phyloP scores from a whole-genome alignment of 2,113 vertebrate genomes.

The Plectropomus leopardus region DNA sequence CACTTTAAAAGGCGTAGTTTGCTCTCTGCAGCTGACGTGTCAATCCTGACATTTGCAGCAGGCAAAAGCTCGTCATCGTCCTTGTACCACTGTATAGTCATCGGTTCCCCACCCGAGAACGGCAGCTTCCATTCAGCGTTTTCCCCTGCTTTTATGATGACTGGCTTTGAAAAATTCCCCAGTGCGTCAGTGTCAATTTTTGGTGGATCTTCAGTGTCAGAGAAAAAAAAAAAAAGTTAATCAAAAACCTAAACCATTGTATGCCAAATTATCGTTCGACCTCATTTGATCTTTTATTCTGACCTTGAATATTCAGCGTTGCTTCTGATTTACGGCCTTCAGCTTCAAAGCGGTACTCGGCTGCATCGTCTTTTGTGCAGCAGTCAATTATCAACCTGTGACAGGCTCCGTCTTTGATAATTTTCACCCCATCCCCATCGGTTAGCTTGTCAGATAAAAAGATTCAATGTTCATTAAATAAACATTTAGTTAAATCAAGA shows the following conservation, averaged over 20 bases:
- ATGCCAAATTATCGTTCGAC: not conserved
- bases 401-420: conserved; percentile 86
- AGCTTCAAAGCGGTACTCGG: conserved; percentile 89
- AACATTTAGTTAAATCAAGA: not conserved
- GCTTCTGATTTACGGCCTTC: conserved; percentile 87
- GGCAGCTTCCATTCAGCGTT: conserved; percentile 86
- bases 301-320: conserved; percentile 81
- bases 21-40: conserved; percentile 80
- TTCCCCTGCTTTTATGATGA: conserved; percentile 87
- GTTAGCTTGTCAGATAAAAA: conserved; percentile 81
- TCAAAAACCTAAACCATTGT: not conserved
- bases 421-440: conserved; percentile 77
- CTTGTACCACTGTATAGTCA: conserved; percentile 88
- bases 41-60: conserved; percentile 78
- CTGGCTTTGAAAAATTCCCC: conserved; percentile 83
- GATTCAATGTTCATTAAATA: not conserved
- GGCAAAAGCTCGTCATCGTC: conserved; percentile 84
- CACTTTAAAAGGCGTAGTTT: conserved; percentile 85
- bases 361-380: conserved; percentile 84
- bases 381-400: conserved; percentile 85
- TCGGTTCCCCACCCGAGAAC: conserved; percentile 85
- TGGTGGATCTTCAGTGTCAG: conserved; percentile 85
- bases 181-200: conserved; percentile 83
- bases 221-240: not conserved
- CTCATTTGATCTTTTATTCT: conserved; percentile 14